Evolutionary conservation across 2,888 invertebrate species (phyloP).

Genomic region (Xestobium rufovillosum): DNA sequence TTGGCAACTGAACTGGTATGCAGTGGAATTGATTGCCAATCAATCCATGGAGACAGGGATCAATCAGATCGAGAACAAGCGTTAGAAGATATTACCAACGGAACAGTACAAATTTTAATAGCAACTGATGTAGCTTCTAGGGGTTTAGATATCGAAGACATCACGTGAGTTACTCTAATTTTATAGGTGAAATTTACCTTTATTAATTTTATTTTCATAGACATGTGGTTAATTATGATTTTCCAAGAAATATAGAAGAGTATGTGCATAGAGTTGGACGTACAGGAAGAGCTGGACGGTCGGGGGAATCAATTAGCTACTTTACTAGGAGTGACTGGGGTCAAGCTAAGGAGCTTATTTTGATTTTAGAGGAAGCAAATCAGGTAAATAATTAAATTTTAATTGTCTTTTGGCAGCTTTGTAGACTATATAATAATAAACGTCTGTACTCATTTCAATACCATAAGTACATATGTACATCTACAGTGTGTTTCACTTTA

Average conservation of each 20-base stretch:
- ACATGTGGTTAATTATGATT: slow-evolving; percentile 87
- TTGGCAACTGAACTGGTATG: slow-evolving; percentile 72
- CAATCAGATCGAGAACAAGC: slow-evolving; percentile 70
- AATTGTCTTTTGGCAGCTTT: slow-evolving; percentile 2
- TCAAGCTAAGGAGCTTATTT: slow-evolving; percentile 72
- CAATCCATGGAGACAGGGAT: slow-evolving; percentile 86
- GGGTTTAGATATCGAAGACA: slow-evolving; percentile 85
- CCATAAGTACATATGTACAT: no score
- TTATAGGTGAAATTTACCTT: slow-evolving; percentile 5
- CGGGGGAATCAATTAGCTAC: slow-evolving; percentile 76
- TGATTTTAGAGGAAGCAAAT: slow-evolving; percentile 78
- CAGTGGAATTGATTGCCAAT: slow-evolving; percentile 61
- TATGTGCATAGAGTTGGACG: slow-evolving; percentile 95
- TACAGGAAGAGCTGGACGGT: slow-evolving; percentile 85
- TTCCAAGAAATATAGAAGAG: slow-evolving; percentile 90
- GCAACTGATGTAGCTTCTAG: slow-evolving; percentile 95
- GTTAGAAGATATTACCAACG: slow-evolving; percentile 72
- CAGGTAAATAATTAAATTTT: slow-evolving; percentile 44
- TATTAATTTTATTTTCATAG: slow-evolving; percentile 34
- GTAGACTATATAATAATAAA: slow-evolving; percentile 1
- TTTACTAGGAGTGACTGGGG: slow-evolving; percentile 77
- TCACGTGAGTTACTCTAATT: slow-evolving; percentile 51
- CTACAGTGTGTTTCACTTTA: no score
- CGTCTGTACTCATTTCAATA: no score
- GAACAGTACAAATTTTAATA: slow-evolving; percentile 72